Base-by-base conservation (phyloP, 2,113 vertebrate genomes). In the Naja naja region DNA sequence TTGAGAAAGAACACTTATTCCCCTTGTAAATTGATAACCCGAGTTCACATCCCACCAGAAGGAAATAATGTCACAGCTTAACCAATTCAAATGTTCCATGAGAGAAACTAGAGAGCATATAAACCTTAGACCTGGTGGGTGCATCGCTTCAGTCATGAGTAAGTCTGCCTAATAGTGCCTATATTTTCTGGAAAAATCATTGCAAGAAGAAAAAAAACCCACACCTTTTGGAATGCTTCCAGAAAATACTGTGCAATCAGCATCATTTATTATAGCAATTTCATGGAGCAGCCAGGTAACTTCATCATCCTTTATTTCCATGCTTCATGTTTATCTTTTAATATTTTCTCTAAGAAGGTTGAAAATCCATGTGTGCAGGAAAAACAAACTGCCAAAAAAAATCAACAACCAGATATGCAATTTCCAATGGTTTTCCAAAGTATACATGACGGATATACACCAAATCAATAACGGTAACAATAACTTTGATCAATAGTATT, bases 111-210 rank as follows among this genome's bases (percentile, higher is more conserved):
- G 64, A 93, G 69, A 39, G 9, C 43, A 94, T 27, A 45, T 16
- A 74, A 1, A 43, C 91, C 5, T n/a, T 10, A 25, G 20, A 47
- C 30, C 11, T 34, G 27, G 14, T 16, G 10, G 86, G 0, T 49
- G 11, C 47, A 30, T 27, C 9, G 6, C 45, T 91, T 91, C 25
- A 30, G 39, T 64, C 23, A 23, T 1, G 0, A 49, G 25, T 25
- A 52, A 94, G 90, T 81, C 87, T 93, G 88, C 47, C 58, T 60
- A 60, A 60, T 27, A 60, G 25, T 60, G 25, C 12, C 90, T 18
- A 89, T 49, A 94, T 88, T 93, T 90, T 88, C 90, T 91, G 54
- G 90, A 90, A 69, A 87, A 8, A 64, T 74, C 49, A 96, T 93
- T 89, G 56, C 12, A 0, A 90, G 16, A 34, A 94, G 18, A 30